These are phyloP conservation scores for Caenorhabditis brenneri DNA, from an alignment of 1,140 invertebrate species.

Conservation along the genomic window DNA sequence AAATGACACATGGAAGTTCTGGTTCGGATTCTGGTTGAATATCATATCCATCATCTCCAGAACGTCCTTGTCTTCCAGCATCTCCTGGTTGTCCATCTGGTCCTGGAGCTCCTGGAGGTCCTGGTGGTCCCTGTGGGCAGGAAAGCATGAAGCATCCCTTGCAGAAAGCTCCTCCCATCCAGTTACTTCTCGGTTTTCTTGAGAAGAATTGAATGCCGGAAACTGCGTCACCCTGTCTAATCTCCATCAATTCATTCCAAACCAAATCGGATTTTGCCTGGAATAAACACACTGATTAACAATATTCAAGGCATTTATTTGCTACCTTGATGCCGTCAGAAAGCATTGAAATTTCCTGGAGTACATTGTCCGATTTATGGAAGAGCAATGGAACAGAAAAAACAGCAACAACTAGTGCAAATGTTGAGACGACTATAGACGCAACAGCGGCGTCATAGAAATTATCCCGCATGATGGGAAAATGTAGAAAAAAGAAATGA, in stretches of 20 bases:
- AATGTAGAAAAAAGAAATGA: not conserved
- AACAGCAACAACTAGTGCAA: slow-evolving; percentile 44
- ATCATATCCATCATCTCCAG: slow-evolving; percentile 57
- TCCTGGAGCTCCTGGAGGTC: slow-evolving; percentile 59
- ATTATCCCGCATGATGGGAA: slow-evolving; percentile 20
- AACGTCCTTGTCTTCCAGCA: slow-evolving; percentile 54
- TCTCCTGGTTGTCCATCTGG: slow-evolving; percentile 59
- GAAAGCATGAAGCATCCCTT: slow-evolving; percentile 52
- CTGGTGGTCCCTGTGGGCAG: slow-evolving; percentile 56
- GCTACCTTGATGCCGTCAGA: slow-evolving; percentile 53
- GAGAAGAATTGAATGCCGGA: slow-evolving; percentile 57
- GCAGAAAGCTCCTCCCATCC: slow-evolving; percentile 43
- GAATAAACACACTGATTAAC: not conserved
- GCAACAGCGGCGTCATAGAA: slow-evolving; percentile 53
- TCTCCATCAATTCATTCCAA: slow-evolving; percentile 52
- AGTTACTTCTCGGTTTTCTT: slow-evolving; percentile 35
- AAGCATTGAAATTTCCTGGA: slow-evolving; percentile 11
- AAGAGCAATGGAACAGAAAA: slow-evolving; percentile 49
- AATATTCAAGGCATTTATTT: not conserved
- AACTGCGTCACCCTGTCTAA: slow-evolving; percentile 32
- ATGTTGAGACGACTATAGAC: slow-evolving; percentile 52
- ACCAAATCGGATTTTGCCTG: slow-evolving; percentile 46
- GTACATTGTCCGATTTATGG: slow-evolving; percentile 50
- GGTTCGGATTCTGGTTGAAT: slow-evolving; percentile 55
- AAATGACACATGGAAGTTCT: slow-evolving; percentile 58